Evolutionary conservation across 2,113 vertebrate species (phyloP).

Genomic region (Pedionomus torquatus): DNA sequence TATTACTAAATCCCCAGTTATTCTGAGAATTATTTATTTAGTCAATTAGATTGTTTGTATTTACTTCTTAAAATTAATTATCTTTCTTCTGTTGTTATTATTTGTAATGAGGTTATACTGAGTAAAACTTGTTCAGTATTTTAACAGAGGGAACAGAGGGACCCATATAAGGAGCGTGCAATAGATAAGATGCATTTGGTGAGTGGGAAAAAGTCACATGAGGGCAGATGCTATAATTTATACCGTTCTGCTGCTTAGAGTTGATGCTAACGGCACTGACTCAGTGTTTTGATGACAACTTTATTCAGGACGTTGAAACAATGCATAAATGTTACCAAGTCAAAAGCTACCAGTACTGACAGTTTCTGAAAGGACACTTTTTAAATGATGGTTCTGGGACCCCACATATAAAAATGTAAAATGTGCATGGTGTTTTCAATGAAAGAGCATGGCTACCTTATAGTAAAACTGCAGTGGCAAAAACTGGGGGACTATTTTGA

Average conservation of each 20-base stretch:
- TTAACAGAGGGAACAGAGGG: not conserved
- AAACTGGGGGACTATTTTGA: not conserved
- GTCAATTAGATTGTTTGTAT: not conserved
- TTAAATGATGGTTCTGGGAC: not conserved
- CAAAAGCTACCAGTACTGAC: not conserved
- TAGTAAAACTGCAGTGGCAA: not conserved
- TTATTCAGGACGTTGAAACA: not conserved
- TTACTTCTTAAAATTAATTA: not conserved
- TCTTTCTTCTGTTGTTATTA: not conserved
- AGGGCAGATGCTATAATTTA: not conserved
- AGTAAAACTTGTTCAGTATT: not conserved
- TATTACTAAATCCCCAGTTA: not conserved
- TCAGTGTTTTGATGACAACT: not conserved
- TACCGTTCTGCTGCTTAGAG: not conserved
- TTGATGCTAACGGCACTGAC: not conserved
- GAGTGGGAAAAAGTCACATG: not conserved
- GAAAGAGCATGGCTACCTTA: not conserved
- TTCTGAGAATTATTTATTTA: not conserved
- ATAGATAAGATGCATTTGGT: not conserved
- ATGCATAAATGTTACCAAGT: not conserved
- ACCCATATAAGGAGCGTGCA: not conserved
- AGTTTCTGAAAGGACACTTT: not conserved
- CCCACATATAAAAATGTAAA: not conserved
- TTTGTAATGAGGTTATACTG: not conserved
- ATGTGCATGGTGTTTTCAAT: not conserved